phyloP scores from a whole-genome alignment of 2,797 vertebrate species.

The Karalla daura region DNA sequence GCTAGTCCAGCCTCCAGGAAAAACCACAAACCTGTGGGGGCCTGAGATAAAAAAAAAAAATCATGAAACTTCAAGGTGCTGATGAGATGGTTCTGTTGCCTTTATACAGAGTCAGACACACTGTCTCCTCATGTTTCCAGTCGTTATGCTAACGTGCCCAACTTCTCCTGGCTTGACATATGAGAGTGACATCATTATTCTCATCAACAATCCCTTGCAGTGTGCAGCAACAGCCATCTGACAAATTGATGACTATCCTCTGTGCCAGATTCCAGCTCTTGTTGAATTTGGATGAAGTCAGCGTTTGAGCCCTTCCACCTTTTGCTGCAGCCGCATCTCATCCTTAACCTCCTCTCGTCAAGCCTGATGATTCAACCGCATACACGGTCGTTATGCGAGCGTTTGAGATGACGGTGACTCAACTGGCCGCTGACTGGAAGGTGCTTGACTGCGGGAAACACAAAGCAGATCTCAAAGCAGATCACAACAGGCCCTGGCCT shows the following conservation, averaged over 20 bases:
- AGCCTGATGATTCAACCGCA: slow-evolving; percentile 26
- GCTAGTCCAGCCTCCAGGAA: background rate
- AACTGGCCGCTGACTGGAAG: slow-evolving; percentile 29
- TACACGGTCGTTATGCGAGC: slow-evolving; percentile 3
- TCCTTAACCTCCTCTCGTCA: slow-evolving; percentile 15
- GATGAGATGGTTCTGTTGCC: background rate
- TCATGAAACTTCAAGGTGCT: background rate
- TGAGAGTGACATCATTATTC: background rate
- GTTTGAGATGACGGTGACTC: slow-evolving; percentile 56
- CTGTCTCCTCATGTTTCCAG: background rate
- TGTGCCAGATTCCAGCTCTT: background rate
- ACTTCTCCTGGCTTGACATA: background rate
- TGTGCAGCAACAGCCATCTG: background rate
- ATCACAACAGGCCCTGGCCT: slow-evolving; percentile 50
- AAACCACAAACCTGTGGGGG: background rate
- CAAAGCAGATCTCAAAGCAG: slow-evolving; percentile 60
- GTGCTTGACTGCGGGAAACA: slow-evolving; percentile 66
- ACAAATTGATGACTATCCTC: slow-evolving; percentile 14
- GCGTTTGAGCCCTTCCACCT: background rate
- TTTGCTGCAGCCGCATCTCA: slow-evolving; percentile 24
- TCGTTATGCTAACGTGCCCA: background rate
- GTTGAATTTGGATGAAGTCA: slow-evolving; percentile 1
- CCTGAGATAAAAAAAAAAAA: too few species aligned
- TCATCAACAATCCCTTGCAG: background rate
- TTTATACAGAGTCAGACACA: background rate